Conservation (phyloP, 2,113 vertebrate genomes). For the Chloropsis hardwickii region DNA sequence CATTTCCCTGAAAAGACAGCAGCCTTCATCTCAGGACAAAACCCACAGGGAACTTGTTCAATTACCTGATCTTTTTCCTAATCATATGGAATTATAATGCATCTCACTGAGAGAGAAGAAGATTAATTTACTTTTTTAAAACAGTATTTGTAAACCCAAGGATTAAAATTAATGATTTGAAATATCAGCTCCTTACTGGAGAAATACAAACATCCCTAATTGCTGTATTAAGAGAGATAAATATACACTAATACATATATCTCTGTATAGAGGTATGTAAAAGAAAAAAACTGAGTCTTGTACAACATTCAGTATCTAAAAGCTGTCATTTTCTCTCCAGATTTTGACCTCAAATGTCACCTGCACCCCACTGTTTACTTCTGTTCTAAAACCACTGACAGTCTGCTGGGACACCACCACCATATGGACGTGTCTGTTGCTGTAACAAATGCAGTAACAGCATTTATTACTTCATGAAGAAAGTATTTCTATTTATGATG, state of each 20-base stretch:
- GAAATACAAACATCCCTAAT: neutral
- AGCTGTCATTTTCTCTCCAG: neutral
- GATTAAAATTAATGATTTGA: neutral
- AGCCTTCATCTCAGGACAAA: neutral
- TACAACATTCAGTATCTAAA: neutral
- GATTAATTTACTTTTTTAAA: neutral
- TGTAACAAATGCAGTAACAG: neutral
- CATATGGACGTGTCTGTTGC: neutral
- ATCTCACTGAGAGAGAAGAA: neutral
- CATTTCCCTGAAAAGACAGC: neutral
- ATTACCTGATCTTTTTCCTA: neutral
- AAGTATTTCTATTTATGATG: neutral
- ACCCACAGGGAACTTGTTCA: neutral
- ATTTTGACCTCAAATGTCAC: neutral
- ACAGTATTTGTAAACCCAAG: neutral
- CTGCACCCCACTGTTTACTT: neutral
- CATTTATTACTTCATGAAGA: neutral
- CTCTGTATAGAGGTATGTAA: neutral
- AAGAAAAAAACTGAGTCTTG: neutral
- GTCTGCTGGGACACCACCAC: neutral
- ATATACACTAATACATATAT: neutral
- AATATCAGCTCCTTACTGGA: neutral
- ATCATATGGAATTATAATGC: neutral
- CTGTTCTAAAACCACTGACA: neutral
- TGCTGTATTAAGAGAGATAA: neutral